A percentile compares a stretch with the other conserved stretches of the same genome.
Evolutionary conservation across 2,797 vertebrate species (phyloP).

Genomic region (Sebastes vulpes): DNA sequence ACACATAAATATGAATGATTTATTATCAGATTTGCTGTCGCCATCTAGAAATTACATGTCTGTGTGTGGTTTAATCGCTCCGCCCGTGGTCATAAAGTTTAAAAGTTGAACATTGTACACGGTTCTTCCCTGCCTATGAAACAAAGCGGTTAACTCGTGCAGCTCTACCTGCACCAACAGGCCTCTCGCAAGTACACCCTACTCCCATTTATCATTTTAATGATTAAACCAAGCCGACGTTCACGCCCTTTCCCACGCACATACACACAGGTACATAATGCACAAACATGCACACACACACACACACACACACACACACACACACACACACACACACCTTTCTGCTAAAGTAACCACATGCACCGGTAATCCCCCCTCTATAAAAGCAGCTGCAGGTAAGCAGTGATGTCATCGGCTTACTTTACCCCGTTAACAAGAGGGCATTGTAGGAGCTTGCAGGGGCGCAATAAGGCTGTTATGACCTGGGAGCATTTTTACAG

Average conservation of each 20-base stretch:
- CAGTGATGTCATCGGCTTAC: slow-evolving; percentile 72
- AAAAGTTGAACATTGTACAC: background rate
- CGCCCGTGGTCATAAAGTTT: slow-evolving; percentile 12
- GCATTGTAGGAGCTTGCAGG: slow-evolving; percentile 57
- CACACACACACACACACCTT: slow-evolving; percentile 10
- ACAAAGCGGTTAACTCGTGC: slow-evolving; percentile 12
- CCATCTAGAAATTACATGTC: slow-evolving; percentile 28
- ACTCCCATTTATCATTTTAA: slow-evolving; percentile 46
- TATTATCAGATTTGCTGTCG: background rate
- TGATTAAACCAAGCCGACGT: slow-evolving; percentile 48
- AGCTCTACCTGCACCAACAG: slow-evolving; percentile 56
- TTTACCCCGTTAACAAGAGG: slow-evolving; percentile 54
- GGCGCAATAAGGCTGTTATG: slow-evolving; percentile 56
- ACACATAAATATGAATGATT: background rate
- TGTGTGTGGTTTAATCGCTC: slow-evolving; percentile 14
- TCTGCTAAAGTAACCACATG: slow-evolving; percentile 48
- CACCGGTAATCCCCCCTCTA: slow-evolving; percentile 58
- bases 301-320: slow-evolving; percentile 1
- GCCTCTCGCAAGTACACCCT: slow-evolving; percentile 14
- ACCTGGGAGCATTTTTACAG: slow-evolving; percentile 56
- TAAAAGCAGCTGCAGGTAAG: slow-evolving; percentile 70
- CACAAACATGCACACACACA: background rate
- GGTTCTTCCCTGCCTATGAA: slow-evolving; percentile 8
- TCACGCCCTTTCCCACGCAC: slow-evolving; percentile 44
- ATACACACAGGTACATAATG: background rate